Evolutionary conservation across 2,113 vertebrate genomes (phyloP).

Genomic region (Mesitornis unicolor): DNA sequence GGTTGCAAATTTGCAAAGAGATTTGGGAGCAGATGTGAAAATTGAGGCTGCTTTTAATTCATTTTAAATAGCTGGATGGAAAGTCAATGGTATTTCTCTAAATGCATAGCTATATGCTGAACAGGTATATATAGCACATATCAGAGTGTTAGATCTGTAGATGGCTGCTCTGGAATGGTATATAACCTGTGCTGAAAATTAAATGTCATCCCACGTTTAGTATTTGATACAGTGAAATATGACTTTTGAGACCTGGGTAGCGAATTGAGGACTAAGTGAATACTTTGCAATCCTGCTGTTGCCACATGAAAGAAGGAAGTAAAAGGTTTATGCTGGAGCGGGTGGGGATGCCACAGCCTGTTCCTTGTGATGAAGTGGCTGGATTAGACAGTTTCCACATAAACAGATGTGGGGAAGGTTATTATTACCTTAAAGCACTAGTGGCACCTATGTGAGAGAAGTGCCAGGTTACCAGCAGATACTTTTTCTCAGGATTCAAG

Average conservation of each 20-base stretch:
- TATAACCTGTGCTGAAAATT: slow-evolving; percentile 62
- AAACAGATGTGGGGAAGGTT: not conserved
- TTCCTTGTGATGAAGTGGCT: not conserved
- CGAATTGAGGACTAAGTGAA: slow-evolving; percentile 2
- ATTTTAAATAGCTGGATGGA: slow-evolving; percentile 14
- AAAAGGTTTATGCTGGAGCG: not conserved
- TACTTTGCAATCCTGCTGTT: slow-evolving; percentile 5
- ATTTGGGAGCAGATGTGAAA: slow-evolving; percentile 51
- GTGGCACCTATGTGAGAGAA: not conserved
- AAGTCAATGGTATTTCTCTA: not conserved
- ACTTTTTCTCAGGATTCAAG: not conserved
- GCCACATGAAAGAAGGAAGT: not conserved
- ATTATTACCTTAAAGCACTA: slow-evolving; percentile 5
- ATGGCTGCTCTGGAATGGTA: not conserved
- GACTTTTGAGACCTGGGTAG: slow-evolving; percentile 26
- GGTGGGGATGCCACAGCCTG: not conserved
- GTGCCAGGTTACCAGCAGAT: not conserved
- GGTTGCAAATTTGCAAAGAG: slow-evolving; percentile 36
- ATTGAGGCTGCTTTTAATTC: slow-evolving; percentile 51
- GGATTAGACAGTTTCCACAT: slow-evolving; percentile 34
- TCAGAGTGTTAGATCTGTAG: slow-evolving; percentile 4
- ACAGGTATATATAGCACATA: not conserved
- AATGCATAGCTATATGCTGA: not conserved
- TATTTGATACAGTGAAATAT: slow-evolving; percentile 56
- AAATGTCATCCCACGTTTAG: slow-evolving; percentile 60